phyloP scores from a whole-genome alignment of 30 jellyfish, hydroid and myxozoan species.

The Hydra vulgaris region DNA sequence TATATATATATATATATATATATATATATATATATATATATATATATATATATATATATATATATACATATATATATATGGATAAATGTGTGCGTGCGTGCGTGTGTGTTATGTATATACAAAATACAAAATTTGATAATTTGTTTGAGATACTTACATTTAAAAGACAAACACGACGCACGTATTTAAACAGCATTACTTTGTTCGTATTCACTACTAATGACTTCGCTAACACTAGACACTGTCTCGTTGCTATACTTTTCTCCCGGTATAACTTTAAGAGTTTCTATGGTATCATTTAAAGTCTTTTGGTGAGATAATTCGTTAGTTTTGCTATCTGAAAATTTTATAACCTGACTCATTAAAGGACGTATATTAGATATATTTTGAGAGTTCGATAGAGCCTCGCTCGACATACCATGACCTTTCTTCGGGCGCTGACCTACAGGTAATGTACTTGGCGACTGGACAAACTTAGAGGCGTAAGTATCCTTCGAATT shows the following conservation, averaged over 20 bases:
- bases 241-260: background rate
- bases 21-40: too few relatives aligned
- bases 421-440: background rate
- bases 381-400: background rate
- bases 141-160: background rate
- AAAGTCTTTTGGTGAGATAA: background rate
- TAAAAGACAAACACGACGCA: conserved; percentile 6
- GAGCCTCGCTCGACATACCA: background rate
- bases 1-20: too few relatives aligned
- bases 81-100: too few relatives aligned
- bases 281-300: background rate
- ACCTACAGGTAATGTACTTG: conserved; percentile 10
- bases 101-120: background rate
- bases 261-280: background rate
- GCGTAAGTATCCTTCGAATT: conserved; percentile 80
- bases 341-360: conserved; percentile 35
- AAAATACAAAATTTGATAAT: too few relatives aligned
- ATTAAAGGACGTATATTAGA: conserved; percentile 29
- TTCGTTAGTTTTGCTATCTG: conserved; percentile 26
- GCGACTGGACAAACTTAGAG: conserved; percentile 40
- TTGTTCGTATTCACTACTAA: background rate
- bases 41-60: too few relatives aligned
- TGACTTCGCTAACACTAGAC: background rate
- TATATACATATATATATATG: too few relatives aligned
- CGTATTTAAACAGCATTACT: background rate